Evolutionary conservation across 1,140 invertebrate genomes (phyloP).

Genomic region (Prorops nasuta): DNA sequence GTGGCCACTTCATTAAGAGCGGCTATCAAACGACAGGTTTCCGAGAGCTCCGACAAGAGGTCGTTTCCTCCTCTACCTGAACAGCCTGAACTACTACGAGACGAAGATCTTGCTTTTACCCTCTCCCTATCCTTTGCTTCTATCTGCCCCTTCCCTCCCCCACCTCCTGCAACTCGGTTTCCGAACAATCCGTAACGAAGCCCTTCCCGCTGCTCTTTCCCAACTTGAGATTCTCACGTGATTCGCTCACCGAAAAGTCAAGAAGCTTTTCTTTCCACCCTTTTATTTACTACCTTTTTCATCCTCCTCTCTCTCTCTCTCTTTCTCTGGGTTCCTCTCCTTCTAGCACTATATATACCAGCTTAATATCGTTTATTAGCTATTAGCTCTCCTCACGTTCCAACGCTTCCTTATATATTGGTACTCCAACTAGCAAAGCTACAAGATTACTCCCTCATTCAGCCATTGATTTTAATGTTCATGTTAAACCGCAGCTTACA

Average conservation of each 20-base stretch:
- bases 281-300: no score
- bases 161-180: slow-evolving; percentile 1
- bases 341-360: background rate
- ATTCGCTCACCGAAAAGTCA: background rate
- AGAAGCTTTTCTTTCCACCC: no score
- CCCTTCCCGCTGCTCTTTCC: background rate
- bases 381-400: no score
- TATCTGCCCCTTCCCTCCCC: background rate
- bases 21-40: slow-evolving; percentile 17
- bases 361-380: no score
- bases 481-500: no score
- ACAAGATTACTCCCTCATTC: no score
- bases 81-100: no score
- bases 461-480: no score
- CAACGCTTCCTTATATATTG: no score
- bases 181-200: slow-evolving; percentile 8
- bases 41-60: slow-evolving; percentile 11
- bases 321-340: background rate
- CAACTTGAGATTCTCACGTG: background rate
- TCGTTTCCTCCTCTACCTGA: slow-evolving; percentile 1
- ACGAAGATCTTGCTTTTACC: background rate
- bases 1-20: slow-evolving; percentile 22
- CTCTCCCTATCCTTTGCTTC: background rate
- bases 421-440: no score
- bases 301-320: slow-evolving; percentile 1